These are phyloP conservation scores for Muscicapa adusta DNA, from an alignment of 2,113 vertebrate genomes.

Conservation along the genomic window DNA sequence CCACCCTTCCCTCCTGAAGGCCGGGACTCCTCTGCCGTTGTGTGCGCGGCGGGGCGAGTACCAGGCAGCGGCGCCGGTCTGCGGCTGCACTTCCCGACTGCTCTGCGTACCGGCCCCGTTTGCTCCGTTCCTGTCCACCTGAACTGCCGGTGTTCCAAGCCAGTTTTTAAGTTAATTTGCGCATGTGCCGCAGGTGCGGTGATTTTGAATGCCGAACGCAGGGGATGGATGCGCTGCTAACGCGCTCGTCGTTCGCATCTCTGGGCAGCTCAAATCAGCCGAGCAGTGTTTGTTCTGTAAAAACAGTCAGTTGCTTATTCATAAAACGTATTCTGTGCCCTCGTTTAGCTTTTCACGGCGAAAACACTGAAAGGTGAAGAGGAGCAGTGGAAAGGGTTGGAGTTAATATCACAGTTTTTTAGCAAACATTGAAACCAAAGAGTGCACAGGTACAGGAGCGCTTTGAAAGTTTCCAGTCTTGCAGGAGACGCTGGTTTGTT, in stretches of 20 bases:
- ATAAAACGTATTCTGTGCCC: rapidly evolving
- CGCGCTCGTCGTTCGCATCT: rapidly evolving
- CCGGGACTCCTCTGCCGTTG: background rate
- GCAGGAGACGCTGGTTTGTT: background rate
- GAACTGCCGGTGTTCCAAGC: background rate
- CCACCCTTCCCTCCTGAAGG: background rate
- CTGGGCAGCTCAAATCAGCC: rapidly evolving
- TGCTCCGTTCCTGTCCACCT: too few species aligned
- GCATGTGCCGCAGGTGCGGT: rapidly evolving
- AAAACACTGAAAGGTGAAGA: background rate
- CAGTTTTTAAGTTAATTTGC: background rate
- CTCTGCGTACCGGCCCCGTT: background rate
- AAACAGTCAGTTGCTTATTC: rapidly evolving
- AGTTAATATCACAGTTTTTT: rapidly evolving
- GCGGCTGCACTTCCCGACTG: background rate
- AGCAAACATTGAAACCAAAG: rapidly evolving
- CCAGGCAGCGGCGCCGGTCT: background rate
- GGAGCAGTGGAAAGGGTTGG: background rate
- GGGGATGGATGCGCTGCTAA: rapidly evolving
- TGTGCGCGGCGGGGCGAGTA: background rate
- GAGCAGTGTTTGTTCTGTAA: rapidly evolving
- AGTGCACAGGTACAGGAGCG: background rate
- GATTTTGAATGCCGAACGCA: rapidly evolving
- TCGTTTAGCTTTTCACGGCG: background rate
- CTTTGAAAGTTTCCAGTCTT: background rate